Evolutionary conservation across 2,888 invertebrate genomes (phyloP).

Genomic region (Eristalis pertinax): DNA sequence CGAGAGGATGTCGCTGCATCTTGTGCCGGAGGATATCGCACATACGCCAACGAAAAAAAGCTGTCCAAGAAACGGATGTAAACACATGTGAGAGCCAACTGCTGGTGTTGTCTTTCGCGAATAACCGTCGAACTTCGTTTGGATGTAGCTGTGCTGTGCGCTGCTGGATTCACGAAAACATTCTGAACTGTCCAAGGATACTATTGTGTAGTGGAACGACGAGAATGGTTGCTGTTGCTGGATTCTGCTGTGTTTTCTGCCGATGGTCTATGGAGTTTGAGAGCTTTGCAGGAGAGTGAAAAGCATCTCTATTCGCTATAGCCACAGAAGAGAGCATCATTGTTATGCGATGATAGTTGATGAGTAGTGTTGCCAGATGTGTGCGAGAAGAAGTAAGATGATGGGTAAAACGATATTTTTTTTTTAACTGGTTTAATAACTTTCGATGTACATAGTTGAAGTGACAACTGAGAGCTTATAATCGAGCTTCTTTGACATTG

Average conservation of each 20-base stretch:
- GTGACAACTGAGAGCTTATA: no score
- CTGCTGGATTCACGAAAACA: constrained; percentile 52
- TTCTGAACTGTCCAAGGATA: constrained; percentile 63
- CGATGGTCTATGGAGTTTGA: constrained; percentile 38
- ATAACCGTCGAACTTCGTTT: constrained; percentile 17
- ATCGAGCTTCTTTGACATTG: no score
- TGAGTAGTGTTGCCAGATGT: constrained; percentile 34
- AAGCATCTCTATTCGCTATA: constrained; percentile 52
- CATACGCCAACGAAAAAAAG: neutral
- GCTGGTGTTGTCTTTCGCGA: constrained; percentile 20
- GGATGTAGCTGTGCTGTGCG: constrained; percentile 39
- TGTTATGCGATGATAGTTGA: constrained; percentile 37
- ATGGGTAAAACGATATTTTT: neutral
- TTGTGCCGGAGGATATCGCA: neutral
- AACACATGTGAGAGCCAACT: constrained; percentile 26
- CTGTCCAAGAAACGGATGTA: constrained; percentile 3
- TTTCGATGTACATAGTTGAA: no score
- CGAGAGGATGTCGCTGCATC: constrained; percentile 13
- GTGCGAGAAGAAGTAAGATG: neutral
- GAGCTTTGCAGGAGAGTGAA: constrained; percentile 67
- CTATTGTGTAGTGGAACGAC: constrained; percentile 25
- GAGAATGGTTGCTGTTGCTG: constrained; percentile 22
- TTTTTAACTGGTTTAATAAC: no score
- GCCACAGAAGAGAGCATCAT: constrained; percentile 56
- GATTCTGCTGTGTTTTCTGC: constrained; percentile 27